These are phyloP conservation scores for Neolamprologus kungweensis DNA, from an alignment of 2,113 vertebrate genomes.

Conservation along the genomic window DNA sequence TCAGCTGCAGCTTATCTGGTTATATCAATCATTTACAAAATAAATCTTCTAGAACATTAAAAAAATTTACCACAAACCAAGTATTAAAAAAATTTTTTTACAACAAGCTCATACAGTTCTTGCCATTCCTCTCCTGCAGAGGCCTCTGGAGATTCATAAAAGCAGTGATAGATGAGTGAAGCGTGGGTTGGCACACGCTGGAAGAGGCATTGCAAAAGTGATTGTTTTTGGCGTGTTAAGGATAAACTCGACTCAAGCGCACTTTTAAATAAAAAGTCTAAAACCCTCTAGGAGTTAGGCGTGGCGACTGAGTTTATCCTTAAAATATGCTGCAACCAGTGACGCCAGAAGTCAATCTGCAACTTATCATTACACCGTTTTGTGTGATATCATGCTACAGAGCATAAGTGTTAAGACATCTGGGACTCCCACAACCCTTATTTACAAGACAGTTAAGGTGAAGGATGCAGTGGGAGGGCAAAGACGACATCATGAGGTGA, in stretches of 20 bases:
- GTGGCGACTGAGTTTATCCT: constrained; percentile 11
- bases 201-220: neutral
- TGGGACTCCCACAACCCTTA: constrained; percentile 18
- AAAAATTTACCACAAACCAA: neutral
- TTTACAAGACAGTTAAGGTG: constrained; percentile 32
- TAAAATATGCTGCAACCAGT: constrained; percentile 21
- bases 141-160: neutral
- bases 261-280: neutral
- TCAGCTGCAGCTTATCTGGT: neutral
- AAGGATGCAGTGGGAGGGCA: constrained; percentile 16
- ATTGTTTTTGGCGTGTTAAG: constrained; percentile 8
- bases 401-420: constrained; percentile 10
- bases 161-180: neutral
- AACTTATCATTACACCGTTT: constrained; percentile 39
- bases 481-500: neutral
- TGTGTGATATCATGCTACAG: neutral
- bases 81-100: neutral
- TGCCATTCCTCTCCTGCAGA: neutral
- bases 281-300: constrained; percentile 4
- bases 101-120: neutral
- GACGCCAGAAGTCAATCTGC: constrained; percentile 29
- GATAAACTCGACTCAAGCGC: neutral
- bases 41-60: neutral
- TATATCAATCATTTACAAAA: neutral
- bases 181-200: neutral